A percentile compares a stretch with the other conserved stretches of the same genome.
These are phyloP conservation scores for Rhombomys opimus DNA, from an alignment of 2,113 vertebrate genomes.

Conservation along the genomic window DNA sequence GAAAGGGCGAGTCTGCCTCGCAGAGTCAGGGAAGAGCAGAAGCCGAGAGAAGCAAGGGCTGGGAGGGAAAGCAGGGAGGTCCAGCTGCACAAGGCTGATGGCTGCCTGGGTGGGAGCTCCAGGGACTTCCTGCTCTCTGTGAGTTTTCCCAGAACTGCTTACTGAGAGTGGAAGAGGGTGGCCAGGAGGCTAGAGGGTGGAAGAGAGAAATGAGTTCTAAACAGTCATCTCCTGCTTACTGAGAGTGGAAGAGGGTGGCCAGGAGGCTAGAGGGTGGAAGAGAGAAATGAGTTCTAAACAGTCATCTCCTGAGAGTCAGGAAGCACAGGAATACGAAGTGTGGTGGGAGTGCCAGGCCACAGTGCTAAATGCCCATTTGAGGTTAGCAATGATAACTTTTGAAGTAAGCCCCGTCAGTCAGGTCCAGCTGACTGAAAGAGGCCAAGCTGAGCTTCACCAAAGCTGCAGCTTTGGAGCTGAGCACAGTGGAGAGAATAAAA, in stretches of 20 bases:
- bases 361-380: background rate
- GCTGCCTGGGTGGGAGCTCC: background rate
- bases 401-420: background rate
- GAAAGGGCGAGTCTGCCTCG: background rate
- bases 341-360: background rate
- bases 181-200: background rate
- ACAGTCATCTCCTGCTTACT: background rate
- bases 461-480: background rate
- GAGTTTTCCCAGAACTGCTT: background rate
- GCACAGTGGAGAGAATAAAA: background rate
- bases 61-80: background rate
- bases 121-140: background rate
- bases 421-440: background rate
- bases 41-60: no score
- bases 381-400: background rate
- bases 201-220: background rate
- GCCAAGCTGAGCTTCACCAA: background rate
- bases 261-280: background rate
- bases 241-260: no score
- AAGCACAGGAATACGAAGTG: background rate
- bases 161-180: background rate
- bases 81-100: background rate
- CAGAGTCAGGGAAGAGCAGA: background rate
- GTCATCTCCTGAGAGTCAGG: background rate
- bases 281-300: background rate